Evolutionary conservation across 2,888 invertebrate genomes (phyloP).

Genomic region (Tachina grossa): DNA sequence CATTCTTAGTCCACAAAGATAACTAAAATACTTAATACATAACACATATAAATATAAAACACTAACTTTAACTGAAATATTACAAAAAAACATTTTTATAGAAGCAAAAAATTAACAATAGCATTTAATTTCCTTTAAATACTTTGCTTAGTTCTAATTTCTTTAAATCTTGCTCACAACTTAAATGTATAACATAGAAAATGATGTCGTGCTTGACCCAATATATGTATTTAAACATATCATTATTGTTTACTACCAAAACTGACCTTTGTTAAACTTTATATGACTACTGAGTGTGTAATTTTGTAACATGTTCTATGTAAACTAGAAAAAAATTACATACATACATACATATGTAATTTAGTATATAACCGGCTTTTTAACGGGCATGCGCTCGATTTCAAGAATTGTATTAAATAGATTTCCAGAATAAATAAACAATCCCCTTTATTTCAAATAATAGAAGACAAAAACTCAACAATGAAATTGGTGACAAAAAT

Average conservation of each 20-base stretch:
- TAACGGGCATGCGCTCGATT: slow-evolving; percentile 43
- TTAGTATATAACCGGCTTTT: slow-evolving; percentile 51
- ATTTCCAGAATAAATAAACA: not conserved
- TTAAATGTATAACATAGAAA: not conserved
- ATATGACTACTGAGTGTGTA: not conserved
- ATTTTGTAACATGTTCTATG: not conserved
- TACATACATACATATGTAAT: not conserved
- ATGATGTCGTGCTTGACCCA: not conserved
- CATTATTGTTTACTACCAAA: slow-evolving; percentile 2
- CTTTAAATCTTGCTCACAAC: not conserved
- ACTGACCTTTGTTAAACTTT: slow-evolving; percentile 44
- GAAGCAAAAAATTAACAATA: slow-evolving; percentile 31
- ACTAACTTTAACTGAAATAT: no score
- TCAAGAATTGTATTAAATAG: no score
- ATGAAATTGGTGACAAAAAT: slow-evolving; percentile 11
- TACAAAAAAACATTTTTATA: no score
- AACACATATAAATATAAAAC: no score
- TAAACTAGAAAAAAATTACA: not conserved
- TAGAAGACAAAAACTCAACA: slow-evolving; percentile 35
- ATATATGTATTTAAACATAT: slow-evolving; percentile 4
- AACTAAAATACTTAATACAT: no score
- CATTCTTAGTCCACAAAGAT: no score
- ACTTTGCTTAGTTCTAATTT: not conserved
- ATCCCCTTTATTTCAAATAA: not conserved
- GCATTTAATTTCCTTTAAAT: slow-evolving; percentile 41